Conservation (phyloP, 2,888 invertebrate species). For the Sympetrum striolatum region DNA sequence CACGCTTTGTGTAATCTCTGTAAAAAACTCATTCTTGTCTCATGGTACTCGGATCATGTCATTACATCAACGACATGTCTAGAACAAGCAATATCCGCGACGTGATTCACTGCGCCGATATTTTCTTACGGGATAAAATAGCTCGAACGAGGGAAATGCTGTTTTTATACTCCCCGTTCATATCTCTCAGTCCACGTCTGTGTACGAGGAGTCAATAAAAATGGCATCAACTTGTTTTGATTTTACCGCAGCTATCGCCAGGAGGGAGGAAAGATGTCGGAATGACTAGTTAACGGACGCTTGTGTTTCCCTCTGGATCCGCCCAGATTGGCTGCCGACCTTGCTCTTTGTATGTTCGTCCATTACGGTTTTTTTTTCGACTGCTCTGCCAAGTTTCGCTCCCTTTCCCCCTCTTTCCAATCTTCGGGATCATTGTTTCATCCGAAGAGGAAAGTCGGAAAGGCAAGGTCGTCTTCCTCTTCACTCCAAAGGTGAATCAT, state of each 20-base stretch:
- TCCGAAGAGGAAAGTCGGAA: not conserved
- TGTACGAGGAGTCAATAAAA: not conserved
- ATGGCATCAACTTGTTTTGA: not conserved
- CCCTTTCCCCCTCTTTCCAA: not conserved
- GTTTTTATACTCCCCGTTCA: not conserved
- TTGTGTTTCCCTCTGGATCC: not conserved
- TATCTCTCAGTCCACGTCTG: not conserved
- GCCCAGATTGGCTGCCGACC: not conserved
- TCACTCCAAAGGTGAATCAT: not conserved
- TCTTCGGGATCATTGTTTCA: not conserved
- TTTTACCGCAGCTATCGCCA: not conserved
- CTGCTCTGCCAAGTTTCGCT: not conserved
- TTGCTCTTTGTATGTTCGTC: not conserved
- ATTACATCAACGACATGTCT: not conserved
- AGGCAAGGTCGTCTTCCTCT: not conserved
- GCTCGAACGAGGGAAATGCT: too few species aligned
- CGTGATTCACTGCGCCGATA: not conserved
- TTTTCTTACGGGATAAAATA: not conserved
- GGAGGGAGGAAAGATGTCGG: not conserved
- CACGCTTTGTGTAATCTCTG: too few species aligned
- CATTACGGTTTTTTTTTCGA: not conserved
- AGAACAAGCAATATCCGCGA: not conserved
- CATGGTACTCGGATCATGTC: too few species aligned
- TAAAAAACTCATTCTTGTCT: too few species aligned
- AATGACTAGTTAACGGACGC: not conserved